Base-by-base conservation (phyloP, 2,797 vertebrate genomes). In the Lemur catta region DNA sequence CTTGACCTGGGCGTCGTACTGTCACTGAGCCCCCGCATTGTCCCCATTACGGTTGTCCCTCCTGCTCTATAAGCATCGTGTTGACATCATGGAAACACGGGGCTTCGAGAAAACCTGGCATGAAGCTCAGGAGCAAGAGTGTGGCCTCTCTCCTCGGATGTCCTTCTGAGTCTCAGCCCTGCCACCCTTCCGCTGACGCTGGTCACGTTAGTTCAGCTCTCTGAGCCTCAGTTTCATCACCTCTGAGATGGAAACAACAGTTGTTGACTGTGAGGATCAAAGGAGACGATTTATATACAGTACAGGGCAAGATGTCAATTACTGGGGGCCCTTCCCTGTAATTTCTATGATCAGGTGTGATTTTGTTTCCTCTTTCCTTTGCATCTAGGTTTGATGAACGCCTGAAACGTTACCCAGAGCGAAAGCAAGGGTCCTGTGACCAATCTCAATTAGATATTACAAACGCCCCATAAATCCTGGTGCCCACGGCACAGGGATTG, bases 341-440 rank as follows among this genome's bases (percentile, higher is more conserved):
- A 46, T 71, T 71, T 86, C 71, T 55, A 52, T 35, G 84, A 82
- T 5, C 28, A 17, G 57, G 20, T 30, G 43, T n/a, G 59, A 69
- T 88, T 84, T 88, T 65, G 28, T 52, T 69, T 75, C 86, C 80
- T 67, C 74, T 79, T 48, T 72, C 46, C 35, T 91, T 88, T 74
- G 55, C 41, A 55, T 52, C 78, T 35, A 17, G 38, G 63, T 61
- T 72, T 82, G 78, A 88, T 38, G 74, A 63, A 46, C 38, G 69
- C 78, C 79, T 76, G 72, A 65, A 76, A 65, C 38, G 12, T 43
- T 43, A 57, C 76, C 28, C 15, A 5, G 89, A 30, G 65, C 13
- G 28, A 57, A 76, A 75, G 65, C 0, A 0, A 52, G 52, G 55
- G 72, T 85, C 80, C 52, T 63, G 89, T 88, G 79, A 71, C 85